Conservation (phyloP, 2,113 vertebrate species). For the Eurypyga helias region DNA sequence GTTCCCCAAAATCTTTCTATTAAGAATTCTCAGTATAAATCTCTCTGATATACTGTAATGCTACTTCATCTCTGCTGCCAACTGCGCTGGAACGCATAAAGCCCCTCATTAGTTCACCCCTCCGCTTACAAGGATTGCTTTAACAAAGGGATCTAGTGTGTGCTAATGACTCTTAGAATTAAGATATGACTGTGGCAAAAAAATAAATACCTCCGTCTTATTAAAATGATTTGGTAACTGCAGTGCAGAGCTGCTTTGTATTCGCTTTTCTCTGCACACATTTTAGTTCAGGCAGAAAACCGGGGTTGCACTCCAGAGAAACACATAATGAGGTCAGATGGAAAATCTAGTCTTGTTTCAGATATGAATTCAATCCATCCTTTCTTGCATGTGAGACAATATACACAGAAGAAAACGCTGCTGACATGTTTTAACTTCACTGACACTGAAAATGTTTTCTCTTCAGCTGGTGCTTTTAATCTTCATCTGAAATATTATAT, state of each 20-base stretch:
- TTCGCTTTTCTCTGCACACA: slow-evolving; percentile 41
- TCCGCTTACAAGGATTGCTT: slow-evolving; percentile 62
- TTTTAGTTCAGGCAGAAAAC: slow-evolving; percentile 73
- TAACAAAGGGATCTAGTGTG: slow-evolving; percentile 62
- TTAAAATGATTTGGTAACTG: slow-evolving; percentile 64
- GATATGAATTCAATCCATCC: slow-evolving; percentile 77
- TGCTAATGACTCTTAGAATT: slow-evolving; percentile 71
- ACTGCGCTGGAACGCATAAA: slow-evolving; percentile 47
- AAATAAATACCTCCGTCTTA: slow-evolving; percentile 74
- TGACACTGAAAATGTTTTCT: slow-evolving; percentile 65
- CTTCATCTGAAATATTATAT: slow-evolving; percentile 29
- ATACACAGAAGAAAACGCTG: slow-evolving; percentile 47
- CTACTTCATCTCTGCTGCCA: slow-evolving; percentile 69
- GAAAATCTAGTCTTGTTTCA: slow-evolving; percentile 77
- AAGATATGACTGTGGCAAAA: slow-evolving; percentile 65
- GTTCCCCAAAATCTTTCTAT: slow-evolving; percentile 67
- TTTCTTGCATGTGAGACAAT: slow-evolving; percentile 69
- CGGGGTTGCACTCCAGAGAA: slow-evolving; percentile 72
- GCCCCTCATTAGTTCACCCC: slow-evolving; percentile 69
- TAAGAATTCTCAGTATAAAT: slow-evolving; percentile 65
- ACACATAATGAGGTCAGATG: slow-evolving; percentile 79
- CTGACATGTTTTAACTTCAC: slow-evolving; percentile 69
- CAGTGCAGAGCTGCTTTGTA: slow-evolving; percentile 54
- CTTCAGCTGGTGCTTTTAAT: slow-evolving; percentile 37
- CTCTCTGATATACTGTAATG: slow-evolving; percentile 59